A percentile compares a stretch with the other conserved stretches of the same genome.
phyloP scores from a whole-genome alignment of 2,797 vertebrate genomes.

The Aphelocoma californica region DNA sequence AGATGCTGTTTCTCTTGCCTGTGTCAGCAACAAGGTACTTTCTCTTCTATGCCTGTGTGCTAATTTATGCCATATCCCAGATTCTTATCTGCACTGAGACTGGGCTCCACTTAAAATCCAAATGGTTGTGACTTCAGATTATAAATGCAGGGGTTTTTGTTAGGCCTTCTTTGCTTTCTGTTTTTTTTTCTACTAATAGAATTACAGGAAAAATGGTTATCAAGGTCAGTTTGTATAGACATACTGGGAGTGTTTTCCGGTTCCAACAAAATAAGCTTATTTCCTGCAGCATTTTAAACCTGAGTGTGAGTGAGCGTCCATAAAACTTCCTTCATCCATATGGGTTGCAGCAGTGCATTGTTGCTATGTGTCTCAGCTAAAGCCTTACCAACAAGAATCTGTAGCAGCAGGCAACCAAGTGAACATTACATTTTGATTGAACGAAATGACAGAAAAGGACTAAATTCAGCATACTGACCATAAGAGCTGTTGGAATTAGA shows the following conservation, averaged over 20 bases:
- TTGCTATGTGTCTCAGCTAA: background rate
- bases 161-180: background rate
- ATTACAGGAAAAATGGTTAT: conserved; percentile 57
- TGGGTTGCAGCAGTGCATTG: background rate
- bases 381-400: background rate
- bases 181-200: conserved; percentile 7
- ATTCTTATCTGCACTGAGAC: background rate
- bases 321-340: background rate
- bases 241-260: conserved; percentile 51
- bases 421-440: background rate
- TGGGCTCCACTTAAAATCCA: background rate
- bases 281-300: conserved; percentile 13
- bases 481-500: background rate
- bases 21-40: conserved; percentile 21
- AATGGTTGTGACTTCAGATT: background rate
- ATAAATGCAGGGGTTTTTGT: background rate
- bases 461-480: background rate
- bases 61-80: conserved; percentile 29
- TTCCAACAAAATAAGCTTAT: conserved; percentile 27
- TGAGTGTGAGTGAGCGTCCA: background rate
- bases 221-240: conserved; percentile 41
- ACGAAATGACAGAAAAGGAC: background rate
- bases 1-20: conserved; percentile 10
- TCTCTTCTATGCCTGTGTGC: background rate
- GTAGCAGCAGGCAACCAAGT: background rate